Percentiles rank a stretch among this genome's conserved stretches.
These are phyloP conservation scores for Leptinotarsa tumamoca DNA, from an alignment of 2,888 invertebrate species.

Conservation along the genomic window DNA sequence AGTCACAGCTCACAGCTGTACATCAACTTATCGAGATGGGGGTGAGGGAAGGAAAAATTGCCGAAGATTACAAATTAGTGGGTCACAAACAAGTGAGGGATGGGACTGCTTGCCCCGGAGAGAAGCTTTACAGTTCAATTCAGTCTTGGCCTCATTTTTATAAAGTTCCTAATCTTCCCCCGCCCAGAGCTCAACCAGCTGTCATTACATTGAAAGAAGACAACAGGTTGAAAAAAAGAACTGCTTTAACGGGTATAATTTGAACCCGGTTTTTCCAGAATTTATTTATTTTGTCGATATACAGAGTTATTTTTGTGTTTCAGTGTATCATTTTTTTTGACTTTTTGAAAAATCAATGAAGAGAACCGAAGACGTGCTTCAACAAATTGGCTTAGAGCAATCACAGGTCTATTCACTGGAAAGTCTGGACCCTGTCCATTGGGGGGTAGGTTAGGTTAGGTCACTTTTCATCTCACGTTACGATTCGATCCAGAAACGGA, in stretches of 20 bases:
- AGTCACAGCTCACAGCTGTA: conserved; percentile 71
- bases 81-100: conserved; percentile 74
- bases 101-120: conserved; percentile 78
- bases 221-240: conserved; percentile 1
- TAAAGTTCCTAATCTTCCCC: neutral
- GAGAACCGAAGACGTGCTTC: too few species aligned
- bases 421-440: too few species aligned
- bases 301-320: neutral
- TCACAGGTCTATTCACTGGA: too few species aligned
- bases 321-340: neutral
- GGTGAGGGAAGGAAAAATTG: conserved; percentile 72
- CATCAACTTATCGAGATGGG: conserved; percentile 74
- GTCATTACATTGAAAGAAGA: neutral
- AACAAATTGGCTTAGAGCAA: too few species aligned
- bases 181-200: neutral
- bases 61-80: conserved; percentile 71
- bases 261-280: neutral
- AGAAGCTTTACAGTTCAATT: conserved; percentile 72
- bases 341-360: neutral
- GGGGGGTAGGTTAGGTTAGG: too few species aligned
- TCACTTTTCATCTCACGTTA: too few species aligned
- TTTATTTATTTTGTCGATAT: conserved; percentile 3
- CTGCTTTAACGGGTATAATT: neutral
- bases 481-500: too few species aligned
- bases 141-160: conserved; percentile 72